Base-by-base conservation (phyloP, 2,797 vertebrate species). In the Anas flavirostris region DNA sequence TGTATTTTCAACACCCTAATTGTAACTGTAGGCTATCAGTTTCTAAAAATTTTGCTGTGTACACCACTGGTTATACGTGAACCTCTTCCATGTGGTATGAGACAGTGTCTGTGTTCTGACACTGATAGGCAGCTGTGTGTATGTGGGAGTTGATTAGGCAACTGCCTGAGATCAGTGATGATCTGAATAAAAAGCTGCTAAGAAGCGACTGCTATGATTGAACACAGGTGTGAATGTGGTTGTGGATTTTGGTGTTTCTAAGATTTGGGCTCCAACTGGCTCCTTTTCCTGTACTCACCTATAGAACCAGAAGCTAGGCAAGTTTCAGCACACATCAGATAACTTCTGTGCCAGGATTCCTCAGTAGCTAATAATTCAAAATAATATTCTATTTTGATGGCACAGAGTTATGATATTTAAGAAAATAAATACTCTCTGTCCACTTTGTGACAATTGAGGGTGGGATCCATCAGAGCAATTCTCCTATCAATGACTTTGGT, bases 211-310 rank as follows among this genome's bases (percentile, higher is more conserved):
- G 2, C 12, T n/a, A 0, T 39, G 39, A 29, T 10, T 64, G 16
- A 9, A 12, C 1, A 2, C 28, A 53, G 48, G 31, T 0, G 10
- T 35, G 21, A 48, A 41, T 35, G 14, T 12, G 25, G 4, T 33
- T 80, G 39, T 76, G 31, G 14, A 26, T 68, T 72, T 76, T 80
- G 59, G 16, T 55, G 13, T 37, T 8, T 67, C 1, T 46, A 46
- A 22, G 18, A 15, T 46, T 83, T 48, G 68, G 21, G 80, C 41
- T n/a, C 37, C 43, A 52, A 23, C 46, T 23, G 22, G 22, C 46
- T 23, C 13, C 14, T 79, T 56, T 56, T 18, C 35, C 13, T 12
- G 3, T 74, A 16, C 13, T 74, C 9, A 12, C 10, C 29, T 13
- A 13, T 23, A 50, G 67, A 78, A 79, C 31, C 23, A 56, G n/a